Conservation (phyloP, 2,113 vertebrate species). For the Lethenteron reissneri region DNA sequence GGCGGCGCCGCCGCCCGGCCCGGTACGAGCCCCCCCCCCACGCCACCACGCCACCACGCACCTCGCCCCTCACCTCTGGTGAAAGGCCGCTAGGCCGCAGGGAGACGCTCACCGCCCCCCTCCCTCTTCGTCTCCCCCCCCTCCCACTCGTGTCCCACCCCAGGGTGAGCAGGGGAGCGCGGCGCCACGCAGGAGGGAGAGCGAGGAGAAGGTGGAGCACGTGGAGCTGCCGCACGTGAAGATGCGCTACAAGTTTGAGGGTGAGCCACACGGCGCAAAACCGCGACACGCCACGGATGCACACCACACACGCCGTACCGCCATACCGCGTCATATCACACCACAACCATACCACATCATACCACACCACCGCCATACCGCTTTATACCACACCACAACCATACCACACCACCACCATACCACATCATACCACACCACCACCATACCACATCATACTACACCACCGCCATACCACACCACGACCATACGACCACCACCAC, state of each 20-base stretch:
- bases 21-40: background rate
- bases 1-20: constrained; percentile 15
- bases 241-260: constrained; percentile 14
- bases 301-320: background rate
- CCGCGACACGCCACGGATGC: constrained; percentile 20
- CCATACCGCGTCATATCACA: too few species aligned
- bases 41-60: background rate
- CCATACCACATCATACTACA: too few species aligned
- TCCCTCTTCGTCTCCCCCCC: background rate
- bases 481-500: too few species aligned
- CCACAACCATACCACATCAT: too few species aligned
- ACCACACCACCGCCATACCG: too few species aligned
- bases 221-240: constrained; percentile 15
- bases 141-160: background rate
- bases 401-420: too few species aligned
- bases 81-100: background rate
- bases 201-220: constrained; percentile 5
- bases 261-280: constrained; percentile 20
- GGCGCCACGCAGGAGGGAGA: background rate
- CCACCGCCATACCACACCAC: too few species aligned
- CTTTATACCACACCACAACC: too few species aligned
- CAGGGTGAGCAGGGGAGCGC: background rate
- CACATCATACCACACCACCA: too few species aligned
- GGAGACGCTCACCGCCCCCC: background rate
- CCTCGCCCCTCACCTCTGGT: background rate